A percentile compares a stretch with the other conserved stretches of the same genome.
phyloP scores from a whole-genome alignment of 2,797 vertebrate species.

The Sebastes alutus region DNA sequence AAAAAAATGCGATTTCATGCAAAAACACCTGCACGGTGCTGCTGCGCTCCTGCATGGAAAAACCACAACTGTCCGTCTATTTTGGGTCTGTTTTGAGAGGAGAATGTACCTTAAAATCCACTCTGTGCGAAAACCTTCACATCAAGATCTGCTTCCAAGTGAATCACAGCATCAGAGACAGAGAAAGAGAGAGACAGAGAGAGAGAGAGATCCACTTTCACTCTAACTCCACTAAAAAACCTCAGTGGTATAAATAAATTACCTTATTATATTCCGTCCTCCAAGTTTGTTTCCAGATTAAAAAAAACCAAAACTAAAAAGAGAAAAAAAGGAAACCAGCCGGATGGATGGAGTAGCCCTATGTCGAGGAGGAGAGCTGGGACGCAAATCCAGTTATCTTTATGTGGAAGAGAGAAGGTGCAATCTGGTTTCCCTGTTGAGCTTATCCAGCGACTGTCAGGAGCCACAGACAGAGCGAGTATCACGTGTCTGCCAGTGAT shows the following conservation, averaged over 20 bases:
- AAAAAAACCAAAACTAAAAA: neutral
- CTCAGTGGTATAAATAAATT: slow-evolving; percentile 42
- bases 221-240: slow-evolving; percentile 55
- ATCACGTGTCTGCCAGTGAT: slow-evolving; percentile 79
- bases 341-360: slow-evolving; percentile 1
- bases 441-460: slow-evolving; percentile 83
- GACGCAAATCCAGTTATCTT: slow-evolving; percentile 71
- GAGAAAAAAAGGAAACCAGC: neutral
- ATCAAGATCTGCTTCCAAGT: slow-evolving; percentile 69
- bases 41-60: slow-evolving; percentile 2
- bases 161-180: slow-evolving; percentile 70
- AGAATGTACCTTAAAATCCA: slow-evolving; percentile 43
- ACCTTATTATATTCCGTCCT: slow-evolving; percentile 69
- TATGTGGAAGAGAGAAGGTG: slow-evolving; percentile 68
- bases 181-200: slow-evolving; percentile 4
- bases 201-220: neutral
- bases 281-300: slow-evolving; percentile 45
- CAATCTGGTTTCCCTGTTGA: slow-evolving; percentile 79
- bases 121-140: slow-evolving; percentile 49
- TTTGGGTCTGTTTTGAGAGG: slow-evolving; percentile 24
- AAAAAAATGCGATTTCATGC: slow-evolving; percentile 22
- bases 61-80: slow-evolving; percentile 30
- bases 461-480: slow-evolving; percentile 75
- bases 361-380: slow-evolving; percentile 20
- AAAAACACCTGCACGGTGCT: slow-evolving; percentile 13